Evolutionary conservation across 1,140 invertebrate genomes (phyloP).

Genomic region (Drosophila malerkotliana): DNA sequence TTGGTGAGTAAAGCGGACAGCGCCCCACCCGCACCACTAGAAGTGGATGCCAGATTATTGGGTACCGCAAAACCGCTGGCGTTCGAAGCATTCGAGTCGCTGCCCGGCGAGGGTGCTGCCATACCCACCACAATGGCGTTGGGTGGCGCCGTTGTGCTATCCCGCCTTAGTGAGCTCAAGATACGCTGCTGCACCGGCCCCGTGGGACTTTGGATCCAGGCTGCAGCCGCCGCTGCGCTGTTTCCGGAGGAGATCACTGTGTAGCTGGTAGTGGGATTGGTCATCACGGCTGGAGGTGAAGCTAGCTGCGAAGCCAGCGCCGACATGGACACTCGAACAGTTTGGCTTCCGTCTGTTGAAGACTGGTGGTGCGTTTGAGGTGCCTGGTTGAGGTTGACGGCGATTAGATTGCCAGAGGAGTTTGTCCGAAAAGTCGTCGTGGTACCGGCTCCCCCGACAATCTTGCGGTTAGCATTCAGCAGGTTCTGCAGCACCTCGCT

Average conservation of each 20-base stretch:
- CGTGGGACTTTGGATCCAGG: conserved; percentile 73
- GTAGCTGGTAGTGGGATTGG: conserved; percentile 75
- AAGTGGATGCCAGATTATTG: conserved; percentile 58
- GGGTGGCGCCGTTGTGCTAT: conserved; percentile 71
- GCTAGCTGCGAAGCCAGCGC: conserved; percentile 82
- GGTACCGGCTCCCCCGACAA: conserved; percentile 63
- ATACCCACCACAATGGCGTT: conserved; percentile 79
- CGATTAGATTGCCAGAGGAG: conserved; percentile 84
- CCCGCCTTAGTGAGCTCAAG: conserved; percentile 68
- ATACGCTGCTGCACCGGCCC: conserved; percentile 73
- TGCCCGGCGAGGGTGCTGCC: conserved; percentile 81
- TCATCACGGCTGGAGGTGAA: conserved; percentile 83
- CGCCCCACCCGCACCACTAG: conserved; percentile 42
- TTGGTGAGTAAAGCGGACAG: conserved; percentile 67
- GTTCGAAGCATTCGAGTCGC: conserved; percentile 83
- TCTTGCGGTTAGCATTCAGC: conserved; percentile 73
- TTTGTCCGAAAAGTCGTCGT: conserved; percentile 75
- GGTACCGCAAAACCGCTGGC: conserved; percentile 81
- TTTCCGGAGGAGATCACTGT: conserved; percentile 67
- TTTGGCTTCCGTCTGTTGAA: conserved; percentile 50
- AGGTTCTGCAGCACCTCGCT: conserved; percentile 80
- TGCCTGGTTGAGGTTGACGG: conserved; percentile 82
- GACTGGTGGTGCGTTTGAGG: conserved; percentile 52
- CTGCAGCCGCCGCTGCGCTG: conserved; percentile 47
- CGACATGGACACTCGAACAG: conserved; percentile 82